Percentiles rank a stretch among this genome's conserved stretches.
Evolutionary conservation across 1,140 invertebrate genomes (phyloP).

Genomic region (Chionoecetes opilio): DNA sequence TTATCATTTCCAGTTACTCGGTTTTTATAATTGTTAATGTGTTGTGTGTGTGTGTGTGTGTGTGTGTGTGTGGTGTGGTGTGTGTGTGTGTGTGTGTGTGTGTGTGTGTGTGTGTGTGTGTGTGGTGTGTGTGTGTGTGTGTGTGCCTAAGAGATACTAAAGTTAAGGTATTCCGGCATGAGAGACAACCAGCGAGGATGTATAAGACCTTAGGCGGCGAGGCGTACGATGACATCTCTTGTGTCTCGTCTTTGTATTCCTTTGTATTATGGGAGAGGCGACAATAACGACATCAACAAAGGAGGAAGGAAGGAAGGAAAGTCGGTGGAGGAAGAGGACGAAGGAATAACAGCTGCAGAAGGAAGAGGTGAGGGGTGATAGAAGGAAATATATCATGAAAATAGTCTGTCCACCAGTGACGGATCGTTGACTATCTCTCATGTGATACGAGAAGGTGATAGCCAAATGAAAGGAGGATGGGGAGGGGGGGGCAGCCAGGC

Average conservation of each 20-base stretch:
- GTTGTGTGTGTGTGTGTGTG: too few relatives aligned
- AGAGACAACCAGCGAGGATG: neutral
- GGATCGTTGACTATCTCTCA: slow-evolving; percentile 57
- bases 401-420: slow-evolving; percentile 59
- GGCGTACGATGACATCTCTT: neutral
- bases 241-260: neutral
- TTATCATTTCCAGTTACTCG: neutral
- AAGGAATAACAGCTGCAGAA: neutral
- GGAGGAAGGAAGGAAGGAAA: neutral
- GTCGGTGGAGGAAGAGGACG: neutral
- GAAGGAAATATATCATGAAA: slow-evolving; percentile 35
- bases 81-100: neutral
- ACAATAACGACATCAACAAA: neutral
- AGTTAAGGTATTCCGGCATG: neutral
- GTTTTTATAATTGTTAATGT: too few relatives aligned
- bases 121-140: neutral
- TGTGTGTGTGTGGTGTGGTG: too few relatives aligned
- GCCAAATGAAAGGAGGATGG: slow-evolving; percentile 56
- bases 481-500: neutral
- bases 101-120: too few relatives aligned
- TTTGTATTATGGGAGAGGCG: neutral
- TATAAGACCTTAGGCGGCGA: too few relatives aligned
- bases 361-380: slow-evolving; percentile 39
- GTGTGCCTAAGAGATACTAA: neutral
- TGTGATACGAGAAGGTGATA: slow-evolving; percentile 56